These are phyloP conservation scores for Agriopis marginaria DNA, from an alignment of 2,888 invertebrate species.

Conservation along the genomic window DNA sequence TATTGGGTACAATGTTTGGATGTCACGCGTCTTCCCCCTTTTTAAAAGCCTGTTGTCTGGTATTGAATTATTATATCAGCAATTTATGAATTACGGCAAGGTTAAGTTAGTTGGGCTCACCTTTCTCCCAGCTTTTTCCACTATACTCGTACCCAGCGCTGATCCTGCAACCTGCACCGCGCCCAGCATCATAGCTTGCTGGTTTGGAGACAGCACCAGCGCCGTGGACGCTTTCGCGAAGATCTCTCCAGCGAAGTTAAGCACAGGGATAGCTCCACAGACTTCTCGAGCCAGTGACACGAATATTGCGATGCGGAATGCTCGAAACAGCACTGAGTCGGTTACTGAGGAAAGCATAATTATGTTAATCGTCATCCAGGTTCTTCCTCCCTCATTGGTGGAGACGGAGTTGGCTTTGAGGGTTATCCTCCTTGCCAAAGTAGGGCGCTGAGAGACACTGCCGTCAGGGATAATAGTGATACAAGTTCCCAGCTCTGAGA, in stretches of 20 bases:
- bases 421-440: too few species aligned
- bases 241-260: constrained; percentile 78
- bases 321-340: constrained; percentile 69
- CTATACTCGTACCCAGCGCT: constrained; percentile 65
- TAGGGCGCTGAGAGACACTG: too few species aligned
- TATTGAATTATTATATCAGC: background rate
- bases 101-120: constrained; percentile 47
- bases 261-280: constrained; percentile 73
- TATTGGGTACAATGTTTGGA: too few species aligned
- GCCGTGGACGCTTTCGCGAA: constrained; percentile 64
- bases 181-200: constrained; percentile 79
- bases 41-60: too few species aligned
- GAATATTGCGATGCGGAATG: constrained; percentile 69
- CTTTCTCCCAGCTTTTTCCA: constrained; percentile 76
- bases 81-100: too few species aligned
- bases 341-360: constrained; percentile 61
- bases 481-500: too few species aligned
- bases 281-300: constrained; percentile 68
- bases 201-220: constrained; percentile 68
- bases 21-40: too few species aligned
- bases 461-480: too few species aligned
- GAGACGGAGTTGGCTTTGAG: too few species aligned
- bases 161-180: constrained; percentile 74
- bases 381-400: too few species aligned
- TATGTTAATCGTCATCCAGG: background rate